Evolutionary conservation across 2,113 vertebrate genomes (phyloP).

Genomic region (Thermophis baileyi): DNA sequence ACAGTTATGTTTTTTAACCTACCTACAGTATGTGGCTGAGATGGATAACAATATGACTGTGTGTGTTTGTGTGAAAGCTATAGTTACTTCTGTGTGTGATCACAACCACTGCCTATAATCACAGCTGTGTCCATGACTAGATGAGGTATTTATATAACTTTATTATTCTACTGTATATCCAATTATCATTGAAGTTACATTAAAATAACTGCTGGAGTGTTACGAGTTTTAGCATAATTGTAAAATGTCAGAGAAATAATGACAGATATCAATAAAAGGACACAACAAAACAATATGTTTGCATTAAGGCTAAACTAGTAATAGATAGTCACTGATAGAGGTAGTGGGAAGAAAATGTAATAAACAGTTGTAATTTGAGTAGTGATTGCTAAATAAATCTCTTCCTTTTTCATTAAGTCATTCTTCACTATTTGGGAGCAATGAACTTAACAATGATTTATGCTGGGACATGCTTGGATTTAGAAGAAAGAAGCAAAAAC

Average conservation of each 20-base stretch:
- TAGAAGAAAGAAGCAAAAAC: conserved; percentile 34
- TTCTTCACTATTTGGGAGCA: conserved; percentile 17
- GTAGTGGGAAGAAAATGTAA: not conserved
- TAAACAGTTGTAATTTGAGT: not conserved
- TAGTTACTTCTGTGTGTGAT: not conserved
- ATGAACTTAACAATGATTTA: not conserved
- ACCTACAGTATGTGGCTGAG: not conserved
- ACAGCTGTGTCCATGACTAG: not conserved
- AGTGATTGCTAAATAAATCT: conserved; percentile 20
- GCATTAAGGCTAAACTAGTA: not conserved
- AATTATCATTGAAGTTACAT: not conserved
- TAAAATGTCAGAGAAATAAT: not conserved
- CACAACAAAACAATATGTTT: not conserved
- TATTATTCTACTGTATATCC: not conserved
- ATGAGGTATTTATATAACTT: not conserved
- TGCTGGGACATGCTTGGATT: not conserved
- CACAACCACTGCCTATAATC: not conserved
- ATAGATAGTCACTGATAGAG: not conserved
- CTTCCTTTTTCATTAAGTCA: not conserved
- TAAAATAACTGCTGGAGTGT: not conserved
- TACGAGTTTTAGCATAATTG: not conserved
- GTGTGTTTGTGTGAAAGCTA: not conserved
- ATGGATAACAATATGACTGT: not conserved
- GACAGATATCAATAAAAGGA: not conserved
- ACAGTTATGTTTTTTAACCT: not conserved